Conservation (phyloP, 92 coral and sea anemone genomes). For the Galaxea fascicularis region DNA sequence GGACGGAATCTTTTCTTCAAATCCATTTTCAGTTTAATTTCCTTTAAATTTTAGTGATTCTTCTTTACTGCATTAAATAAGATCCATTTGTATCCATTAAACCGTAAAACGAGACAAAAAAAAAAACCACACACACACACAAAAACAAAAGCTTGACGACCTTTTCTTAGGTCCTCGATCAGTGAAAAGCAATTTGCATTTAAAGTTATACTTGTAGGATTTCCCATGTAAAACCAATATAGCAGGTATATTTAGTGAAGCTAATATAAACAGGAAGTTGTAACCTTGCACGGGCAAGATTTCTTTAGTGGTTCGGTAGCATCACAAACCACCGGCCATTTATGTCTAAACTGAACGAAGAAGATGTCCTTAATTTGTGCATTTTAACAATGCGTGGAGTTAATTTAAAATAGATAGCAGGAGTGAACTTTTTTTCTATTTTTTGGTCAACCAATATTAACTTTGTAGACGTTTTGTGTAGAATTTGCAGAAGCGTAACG, state of each 20-base stretch:
- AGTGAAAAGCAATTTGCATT: slow-evolving; percentile 27
- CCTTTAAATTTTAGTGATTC: not conserved
- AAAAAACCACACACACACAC: too few relatives aligned
- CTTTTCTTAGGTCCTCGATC: not conserved
- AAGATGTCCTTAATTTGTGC: not conserved
- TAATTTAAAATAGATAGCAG: slow-evolving; percentile 3
- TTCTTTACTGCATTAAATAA: not conserved
- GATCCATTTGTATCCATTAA: not conserved
- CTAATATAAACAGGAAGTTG: slow-evolving; percentile 46
- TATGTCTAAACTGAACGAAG: not conserved
- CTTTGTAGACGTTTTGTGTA: not conserved
- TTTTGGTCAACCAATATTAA: not conserved
- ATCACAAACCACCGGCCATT: not conserved
- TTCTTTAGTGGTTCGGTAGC: not conserved
- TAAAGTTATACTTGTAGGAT: slow-evolving; percentile 15
- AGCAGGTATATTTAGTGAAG: not conserved
- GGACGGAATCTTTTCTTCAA: not conserved
- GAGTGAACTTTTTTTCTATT: not conserved
- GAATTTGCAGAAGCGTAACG: not conserved
- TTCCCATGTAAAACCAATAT: slow-evolving; percentile 4
- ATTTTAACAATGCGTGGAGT: not conserved
- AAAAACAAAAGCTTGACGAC: not conserved
- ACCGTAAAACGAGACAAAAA: not conserved
- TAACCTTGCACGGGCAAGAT: not conserved
- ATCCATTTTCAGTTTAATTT: too few relatives aligned